These are phyloP conservation scores for Myanophis thanlyinensis DNA, from an alignment of 2,113 vertebrate species.

Conservation along the genomic window DNA sequence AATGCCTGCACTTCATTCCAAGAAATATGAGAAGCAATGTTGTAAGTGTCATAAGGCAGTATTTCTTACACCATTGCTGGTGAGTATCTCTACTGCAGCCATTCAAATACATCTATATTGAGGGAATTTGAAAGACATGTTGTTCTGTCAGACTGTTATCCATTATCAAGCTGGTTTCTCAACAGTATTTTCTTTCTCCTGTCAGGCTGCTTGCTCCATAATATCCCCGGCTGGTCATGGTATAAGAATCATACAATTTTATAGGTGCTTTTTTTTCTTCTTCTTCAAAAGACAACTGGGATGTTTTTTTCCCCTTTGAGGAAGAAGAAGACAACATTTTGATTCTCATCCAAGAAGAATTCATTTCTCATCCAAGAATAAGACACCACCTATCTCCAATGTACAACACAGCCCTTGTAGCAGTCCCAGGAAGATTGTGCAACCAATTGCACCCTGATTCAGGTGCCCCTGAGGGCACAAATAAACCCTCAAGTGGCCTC, in stretches of 20 bases:
- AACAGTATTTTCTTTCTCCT: neutral
- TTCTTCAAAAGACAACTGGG: neutral
- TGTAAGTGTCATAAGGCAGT: neutral
- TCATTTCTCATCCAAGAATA: neutral
- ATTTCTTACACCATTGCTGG: neutral
- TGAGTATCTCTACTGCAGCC: neutral
- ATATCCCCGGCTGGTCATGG: neutral
- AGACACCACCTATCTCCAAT: neutral
- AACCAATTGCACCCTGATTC: no score
- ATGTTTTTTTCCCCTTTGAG: neutral
- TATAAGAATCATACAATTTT: neutral
- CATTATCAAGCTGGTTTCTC: neutral
- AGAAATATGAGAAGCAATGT: neutral
- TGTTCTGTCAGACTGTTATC: neutral
- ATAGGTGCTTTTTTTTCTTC: neutral
- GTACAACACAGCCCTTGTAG: no score
- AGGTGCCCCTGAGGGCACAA: no score
- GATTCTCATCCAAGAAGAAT: no score
- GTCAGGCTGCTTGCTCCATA: neutral
- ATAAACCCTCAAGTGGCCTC: no score
- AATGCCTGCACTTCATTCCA: neutral
- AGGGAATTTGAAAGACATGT: neutral
- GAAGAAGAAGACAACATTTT: neutral
- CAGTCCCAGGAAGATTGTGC: no score
- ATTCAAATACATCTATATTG: neutral